A percentile compares a stretch with the other conserved stretches of the same genome.
Conservation (phyloP, 64 coral and sea anemone species). For the Anthopleura sola region DNA sequence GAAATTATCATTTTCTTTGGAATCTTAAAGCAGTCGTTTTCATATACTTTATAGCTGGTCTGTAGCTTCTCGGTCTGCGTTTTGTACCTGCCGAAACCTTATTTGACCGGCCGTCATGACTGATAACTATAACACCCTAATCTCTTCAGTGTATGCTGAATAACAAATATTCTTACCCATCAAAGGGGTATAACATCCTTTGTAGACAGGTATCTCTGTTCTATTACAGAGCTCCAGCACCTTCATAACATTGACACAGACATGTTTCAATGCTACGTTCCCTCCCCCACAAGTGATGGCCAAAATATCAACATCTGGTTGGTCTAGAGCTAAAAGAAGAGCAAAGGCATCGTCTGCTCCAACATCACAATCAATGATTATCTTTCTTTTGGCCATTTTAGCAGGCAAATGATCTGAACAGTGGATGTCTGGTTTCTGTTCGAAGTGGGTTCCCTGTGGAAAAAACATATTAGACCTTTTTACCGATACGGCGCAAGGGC, state of each 20-base stretch:
- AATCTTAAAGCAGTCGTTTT: too few species aligned
- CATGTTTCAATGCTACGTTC: slow-evolving; percentile 50
- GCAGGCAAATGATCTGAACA: background rate
- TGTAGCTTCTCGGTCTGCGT: too few species aligned
- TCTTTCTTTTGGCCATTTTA: slow-evolving; percentile 52
- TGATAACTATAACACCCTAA: too few species aligned
- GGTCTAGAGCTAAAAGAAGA: slow-evolving; percentile 50
- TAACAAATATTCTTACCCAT: slow-evolving; percentile 50
- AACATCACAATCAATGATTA: slow-evolving; percentile 83
- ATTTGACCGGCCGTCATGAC: too few species aligned
- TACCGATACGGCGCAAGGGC: too few species aligned
- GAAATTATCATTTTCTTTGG: too few species aligned
- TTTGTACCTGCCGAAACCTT: too few species aligned
- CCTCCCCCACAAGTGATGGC: slow-evolving; percentile 88
- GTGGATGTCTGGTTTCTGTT: background rate
- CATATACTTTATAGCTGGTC: too few species aligned
- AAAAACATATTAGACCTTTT: too few species aligned
- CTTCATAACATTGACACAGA: slow-evolving; percentile 79
- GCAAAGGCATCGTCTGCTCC: slow-evolving; percentile 80
- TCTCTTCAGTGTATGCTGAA: too few species aligned
- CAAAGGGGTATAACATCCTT: slow-evolving; percentile 55
- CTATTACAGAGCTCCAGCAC: slow-evolving; percentile 65
- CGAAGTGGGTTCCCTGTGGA: background rate
- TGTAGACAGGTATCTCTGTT: slow-evolving; percentile 81
- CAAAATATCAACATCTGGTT: slow-evolving; percentile 57